A percentile compares a stretch with the other conserved stretches of the same genome.
phyloP scores from a whole-genome alignment of 92 coral and sea anemone genomes.

The Heliopora coerulea region DNA sequence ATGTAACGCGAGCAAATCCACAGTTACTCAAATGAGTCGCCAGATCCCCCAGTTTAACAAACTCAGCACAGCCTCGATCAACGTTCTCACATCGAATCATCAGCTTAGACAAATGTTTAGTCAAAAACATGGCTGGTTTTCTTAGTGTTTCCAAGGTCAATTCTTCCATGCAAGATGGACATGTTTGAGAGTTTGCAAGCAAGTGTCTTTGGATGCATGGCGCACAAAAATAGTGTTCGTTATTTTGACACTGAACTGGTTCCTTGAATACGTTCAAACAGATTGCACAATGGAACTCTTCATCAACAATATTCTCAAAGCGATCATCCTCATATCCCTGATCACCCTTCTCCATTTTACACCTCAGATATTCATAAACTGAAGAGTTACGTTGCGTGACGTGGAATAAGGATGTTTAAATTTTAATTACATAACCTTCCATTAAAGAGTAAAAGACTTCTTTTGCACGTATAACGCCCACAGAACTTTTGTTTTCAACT shows the following conservation, averaged over 20 bases:
- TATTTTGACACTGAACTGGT: slow-evolving; percentile 10
- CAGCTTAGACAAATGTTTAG: neutral
- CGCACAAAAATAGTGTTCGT: slow-evolving; percentile 29
- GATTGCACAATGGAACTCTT: slow-evolving; percentile 29
- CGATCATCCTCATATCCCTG: slow-evolving; percentile 13
- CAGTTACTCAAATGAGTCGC: too few species aligned
- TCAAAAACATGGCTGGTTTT: neutral
- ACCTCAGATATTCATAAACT: too few species aligned
- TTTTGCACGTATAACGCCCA: too few species aligned
- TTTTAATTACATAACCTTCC: too few species aligned
- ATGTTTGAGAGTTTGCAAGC: neutral
- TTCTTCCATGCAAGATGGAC: slow-evolving; percentile 18
- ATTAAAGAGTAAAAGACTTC: too few species aligned
- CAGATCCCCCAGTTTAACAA: too few species aligned
- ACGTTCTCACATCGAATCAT: slow-evolving; percentile 7
- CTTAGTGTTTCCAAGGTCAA: neutral
- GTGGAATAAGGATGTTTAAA: too few species aligned
- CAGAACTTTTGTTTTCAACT: too few species aligned
- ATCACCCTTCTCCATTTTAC: neutral
- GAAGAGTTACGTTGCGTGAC: too few species aligned
- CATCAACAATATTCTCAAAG: neutral
- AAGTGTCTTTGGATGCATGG: slow-evolving; percentile 1
- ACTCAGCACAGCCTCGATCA: too few species aligned
- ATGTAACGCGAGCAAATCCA: too few species aligned
- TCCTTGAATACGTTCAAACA: slow-evolving; percentile 15